Conservation (phyloP, 2,797 vertebrate genomes). For the Labeo calbasu region DNA sequence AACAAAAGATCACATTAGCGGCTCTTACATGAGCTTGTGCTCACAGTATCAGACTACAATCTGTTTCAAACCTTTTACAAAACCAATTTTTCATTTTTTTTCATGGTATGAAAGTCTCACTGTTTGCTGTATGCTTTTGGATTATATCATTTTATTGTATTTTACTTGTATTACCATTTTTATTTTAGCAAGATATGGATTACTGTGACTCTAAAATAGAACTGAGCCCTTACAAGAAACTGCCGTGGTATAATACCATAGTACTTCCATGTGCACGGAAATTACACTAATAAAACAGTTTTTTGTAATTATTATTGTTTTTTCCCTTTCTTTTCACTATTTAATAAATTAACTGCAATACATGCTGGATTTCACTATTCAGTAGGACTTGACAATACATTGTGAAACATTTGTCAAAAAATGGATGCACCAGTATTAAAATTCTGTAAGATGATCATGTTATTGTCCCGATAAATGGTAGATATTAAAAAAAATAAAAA, state of each 20-base stretch:
- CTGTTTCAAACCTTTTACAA: background rate
- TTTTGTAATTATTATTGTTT: background rate
- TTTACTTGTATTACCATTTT: background rate
- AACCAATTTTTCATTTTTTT: background rate
- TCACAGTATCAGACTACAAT: constrained; percentile 24
- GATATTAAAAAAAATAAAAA: background rate
- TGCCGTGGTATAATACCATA: background rate
- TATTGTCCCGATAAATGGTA: background rate
- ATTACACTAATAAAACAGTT: background rate
- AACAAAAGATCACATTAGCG: constrained; percentile 16
- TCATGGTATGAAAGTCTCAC: background rate
- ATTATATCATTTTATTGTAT: background rate
- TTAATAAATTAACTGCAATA: background rate
- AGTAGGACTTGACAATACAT: background rate
- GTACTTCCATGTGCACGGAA: background rate
- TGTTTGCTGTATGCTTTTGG: background rate
- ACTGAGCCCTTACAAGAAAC: background rate
- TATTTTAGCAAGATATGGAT: background rate
- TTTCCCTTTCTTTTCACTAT: background rate
- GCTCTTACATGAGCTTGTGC: background rate
- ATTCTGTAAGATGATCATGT: too few species aligned
- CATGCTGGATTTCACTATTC: background rate
- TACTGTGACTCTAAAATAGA: background rate
- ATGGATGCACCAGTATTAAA: too few species aligned
- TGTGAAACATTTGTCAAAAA: background rate